A percentile compares a stretch with the other conserved stretches of the same genome.
These are phyloP conservation scores for Dryobotodes eremita DNA, from an alignment of 2,888 invertebrate species.

Conservation along the genomic window DNA sequence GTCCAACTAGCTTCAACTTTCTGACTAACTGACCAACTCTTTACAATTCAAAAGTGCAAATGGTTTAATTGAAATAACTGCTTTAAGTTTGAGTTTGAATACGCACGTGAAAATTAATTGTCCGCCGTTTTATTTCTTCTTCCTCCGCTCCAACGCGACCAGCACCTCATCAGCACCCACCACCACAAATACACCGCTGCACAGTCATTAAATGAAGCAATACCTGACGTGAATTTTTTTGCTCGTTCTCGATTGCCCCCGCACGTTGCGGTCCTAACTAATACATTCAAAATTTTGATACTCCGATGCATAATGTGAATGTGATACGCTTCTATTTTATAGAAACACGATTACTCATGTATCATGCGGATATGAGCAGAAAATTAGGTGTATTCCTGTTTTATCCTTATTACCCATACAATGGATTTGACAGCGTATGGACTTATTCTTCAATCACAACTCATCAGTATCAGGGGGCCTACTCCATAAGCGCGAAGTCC, in stretches of 20 bases:
- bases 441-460: neutral
- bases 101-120: too few species aligned
- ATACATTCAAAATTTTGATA: conserved; percentile 12
- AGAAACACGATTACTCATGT: neutral
- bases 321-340: neutral
- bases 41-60: too few species aligned
- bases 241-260: neutral
- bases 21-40: too few species aligned
- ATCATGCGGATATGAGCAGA: neutral
- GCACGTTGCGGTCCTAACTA: neutral
- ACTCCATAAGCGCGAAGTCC: too few species aligned
- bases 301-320: neutral
- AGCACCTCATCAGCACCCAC: too few species aligned
- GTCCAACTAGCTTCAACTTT: too few species aligned
- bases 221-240: neutral
- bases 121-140: too few species aligned
- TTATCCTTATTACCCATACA: neutral
- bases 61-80: too few species aligned
- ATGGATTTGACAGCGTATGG: too few species aligned
- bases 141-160: too few species aligned
- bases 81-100: too few species aligned
- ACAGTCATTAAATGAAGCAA: neutral
- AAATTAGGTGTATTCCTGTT: neutral
- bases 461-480: neutral
- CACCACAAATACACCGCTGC: too few species aligned